Evolutionary conservation across 2,113 vertebrate genomes (phyloP).

Genomic region (Dicerorhinus sumatrensis): DNA sequence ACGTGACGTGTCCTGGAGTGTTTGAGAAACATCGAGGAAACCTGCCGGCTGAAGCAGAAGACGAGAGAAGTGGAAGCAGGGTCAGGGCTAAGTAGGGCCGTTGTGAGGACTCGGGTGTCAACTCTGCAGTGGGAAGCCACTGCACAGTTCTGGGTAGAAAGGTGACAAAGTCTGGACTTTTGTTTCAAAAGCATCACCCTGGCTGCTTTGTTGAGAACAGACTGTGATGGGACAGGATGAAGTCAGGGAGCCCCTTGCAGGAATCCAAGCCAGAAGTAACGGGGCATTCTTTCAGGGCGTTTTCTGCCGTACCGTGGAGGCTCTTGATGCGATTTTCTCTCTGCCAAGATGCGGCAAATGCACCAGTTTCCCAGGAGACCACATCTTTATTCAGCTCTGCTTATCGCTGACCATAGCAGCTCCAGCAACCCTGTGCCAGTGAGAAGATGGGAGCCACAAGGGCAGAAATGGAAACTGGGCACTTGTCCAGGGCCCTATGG

Average conservation of each 20-base stretch:
- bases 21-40: not conserved
- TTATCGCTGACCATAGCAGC: not conserved
- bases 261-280: not conserved
- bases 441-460: not conserved
- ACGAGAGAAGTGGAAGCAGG: not conserved
- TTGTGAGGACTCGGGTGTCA: rapidly evolving
- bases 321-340: not conserved
- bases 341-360: not conserved
- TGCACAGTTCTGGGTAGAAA: not conserved
- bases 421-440: not conserved
- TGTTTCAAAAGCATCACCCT: not conserved
- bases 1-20: not conserved
- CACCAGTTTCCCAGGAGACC: not conserved
- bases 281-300: not conserved
- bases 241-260: not conserved
- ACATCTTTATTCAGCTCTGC: not conserved
- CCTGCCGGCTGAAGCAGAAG: no score
- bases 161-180: not conserved
- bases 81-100: not conserved
- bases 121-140: not conserved
- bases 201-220: not conserved
- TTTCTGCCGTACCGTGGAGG: not conserved
- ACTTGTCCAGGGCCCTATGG: not conserved
- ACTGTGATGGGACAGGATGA: rapidly evolving
- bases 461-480: not conserved